A percentile compares a stretch with the other conserved stretches of the same genome.
Conservation (phyloP, 2,113 vertebrate genomes). For the Centropus unirufus region DNA sequence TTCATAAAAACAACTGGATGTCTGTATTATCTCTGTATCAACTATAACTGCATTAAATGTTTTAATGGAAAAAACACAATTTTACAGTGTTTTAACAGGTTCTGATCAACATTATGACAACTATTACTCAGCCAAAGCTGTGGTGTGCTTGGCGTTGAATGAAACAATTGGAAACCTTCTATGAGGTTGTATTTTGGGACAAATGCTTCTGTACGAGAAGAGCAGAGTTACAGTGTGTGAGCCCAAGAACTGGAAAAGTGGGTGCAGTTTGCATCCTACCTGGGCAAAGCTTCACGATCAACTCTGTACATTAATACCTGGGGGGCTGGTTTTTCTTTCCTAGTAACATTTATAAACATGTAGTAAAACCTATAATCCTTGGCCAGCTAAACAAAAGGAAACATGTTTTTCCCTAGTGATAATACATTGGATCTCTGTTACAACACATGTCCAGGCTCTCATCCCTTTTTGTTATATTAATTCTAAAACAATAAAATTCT, state of each 20-base stretch:
- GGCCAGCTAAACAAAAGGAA: not conserved
- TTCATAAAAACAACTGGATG: not conserved
- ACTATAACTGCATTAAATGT: not conserved
- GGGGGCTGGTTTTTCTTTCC: not conserved
- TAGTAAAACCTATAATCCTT: not conserved
- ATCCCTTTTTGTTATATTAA: not conserved
- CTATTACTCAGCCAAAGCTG: not conserved
- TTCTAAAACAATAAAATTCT: not conserved
- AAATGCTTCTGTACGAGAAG: too few species aligned
- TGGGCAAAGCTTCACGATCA: fast-evolving
- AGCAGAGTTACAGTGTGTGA: not conserved
- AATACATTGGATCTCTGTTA: not conserved
- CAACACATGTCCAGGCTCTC: not conserved
- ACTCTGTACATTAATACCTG: not conserved
- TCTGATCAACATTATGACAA: not conserved
- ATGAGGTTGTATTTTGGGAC: not conserved
- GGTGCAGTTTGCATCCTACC: not conserved
- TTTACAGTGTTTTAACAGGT: not conserved
- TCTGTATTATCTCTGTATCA: not conserved
- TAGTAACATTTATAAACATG: too few species aligned
- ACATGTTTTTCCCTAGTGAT: too few species aligned
- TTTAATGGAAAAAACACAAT: not conserved
- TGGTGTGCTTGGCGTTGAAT: fast-evolving
- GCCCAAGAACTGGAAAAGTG: too few species aligned
- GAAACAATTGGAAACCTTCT: not conserved